Conservation (phyloP, 2,888 invertebrate species). For the Strigamia maritima region DNA sequence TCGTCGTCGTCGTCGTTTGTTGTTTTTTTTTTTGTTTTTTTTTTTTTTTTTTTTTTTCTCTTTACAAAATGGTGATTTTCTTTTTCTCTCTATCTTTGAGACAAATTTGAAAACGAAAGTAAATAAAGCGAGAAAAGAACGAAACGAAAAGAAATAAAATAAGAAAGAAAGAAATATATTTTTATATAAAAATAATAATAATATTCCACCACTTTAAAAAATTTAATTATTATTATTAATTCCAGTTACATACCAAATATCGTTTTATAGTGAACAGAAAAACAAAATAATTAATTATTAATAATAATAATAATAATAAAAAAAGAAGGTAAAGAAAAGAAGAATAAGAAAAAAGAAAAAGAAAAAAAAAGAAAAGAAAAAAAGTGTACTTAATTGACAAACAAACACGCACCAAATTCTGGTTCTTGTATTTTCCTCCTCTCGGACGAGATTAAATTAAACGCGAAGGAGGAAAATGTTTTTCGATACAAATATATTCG, state of each 20-base stretch:
- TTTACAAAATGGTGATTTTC: constrained; percentile 1
- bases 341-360: neutral
- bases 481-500: neutral
- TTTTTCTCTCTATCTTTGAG: neutral
- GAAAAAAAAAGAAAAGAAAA: neutral
- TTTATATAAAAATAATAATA: constrained; percentile 9
- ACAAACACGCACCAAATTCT: constrained; percentile 7
- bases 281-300: neutral
- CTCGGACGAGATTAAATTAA: neutral
- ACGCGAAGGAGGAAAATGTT: neutral
- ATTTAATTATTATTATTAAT: constrained; percentile 28
- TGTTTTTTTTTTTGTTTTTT: neutral
- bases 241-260: constrained; percentile 17
- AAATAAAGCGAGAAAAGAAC: neutral
- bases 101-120: neutral
- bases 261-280: neutral
- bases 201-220: constrained; percentile 29
- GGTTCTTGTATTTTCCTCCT: neutral
- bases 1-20: too few species aligned
- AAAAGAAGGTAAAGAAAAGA: neutral
- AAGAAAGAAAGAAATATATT: neutral
- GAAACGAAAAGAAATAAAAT: neutral
- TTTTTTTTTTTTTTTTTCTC: neutral
- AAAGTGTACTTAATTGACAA: constrained; percentile 5
- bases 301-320: neutral